These are phyloP conservation scores for Phaethornis superciliosus DNA, from an alignment of 2,113 vertebrate species.

Conservation along the genomic window DNA sequence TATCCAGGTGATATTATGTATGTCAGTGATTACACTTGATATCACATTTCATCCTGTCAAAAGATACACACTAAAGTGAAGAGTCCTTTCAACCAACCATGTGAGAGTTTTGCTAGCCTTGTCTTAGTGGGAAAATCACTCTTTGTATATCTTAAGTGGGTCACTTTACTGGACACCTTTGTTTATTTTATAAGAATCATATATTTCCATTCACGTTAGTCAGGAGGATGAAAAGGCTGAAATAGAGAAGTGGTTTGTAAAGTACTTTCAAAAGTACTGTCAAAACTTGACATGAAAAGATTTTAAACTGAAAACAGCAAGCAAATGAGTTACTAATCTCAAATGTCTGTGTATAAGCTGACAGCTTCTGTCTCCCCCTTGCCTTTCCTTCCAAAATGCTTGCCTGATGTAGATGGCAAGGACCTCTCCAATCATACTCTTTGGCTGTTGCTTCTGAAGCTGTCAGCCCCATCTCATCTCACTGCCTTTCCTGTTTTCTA, in stretches of 20 bases:
- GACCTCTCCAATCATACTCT: conserved; percentile 21
- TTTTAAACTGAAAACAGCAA: conserved; percentile 40
- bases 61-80: not conserved
- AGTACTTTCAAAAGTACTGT: conserved; percentile 44
- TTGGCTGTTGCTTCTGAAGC: conserved; percentile 45
- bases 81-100: not conserved
- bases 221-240: not conserved
- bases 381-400: conserved; percentile 30
- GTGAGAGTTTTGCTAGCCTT: not conserved
- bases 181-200: not conserved
- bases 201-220: not conserved
- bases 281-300: conserved; percentile 42
- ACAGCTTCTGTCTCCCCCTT: conserved; percentile 57
- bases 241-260: conserved; percentile 2
- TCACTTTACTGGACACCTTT: not conserved
- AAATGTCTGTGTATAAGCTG: conserved; percentile 15
- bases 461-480: conserved; percentile 39
- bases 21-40: not conserved
- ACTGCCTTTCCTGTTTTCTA: conserved; percentile 11
- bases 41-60: not conserved
- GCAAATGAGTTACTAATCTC: conserved; percentile 58
- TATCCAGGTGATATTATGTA: not conserved
- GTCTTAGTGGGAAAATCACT: not conserved
- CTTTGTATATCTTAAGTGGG: not conserved
- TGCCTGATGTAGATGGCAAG: conserved; percentile 30